phyloP scores from a whole-genome alignment of 2,888 invertebrate genomes.

The Pollenia labialis region DNA sequence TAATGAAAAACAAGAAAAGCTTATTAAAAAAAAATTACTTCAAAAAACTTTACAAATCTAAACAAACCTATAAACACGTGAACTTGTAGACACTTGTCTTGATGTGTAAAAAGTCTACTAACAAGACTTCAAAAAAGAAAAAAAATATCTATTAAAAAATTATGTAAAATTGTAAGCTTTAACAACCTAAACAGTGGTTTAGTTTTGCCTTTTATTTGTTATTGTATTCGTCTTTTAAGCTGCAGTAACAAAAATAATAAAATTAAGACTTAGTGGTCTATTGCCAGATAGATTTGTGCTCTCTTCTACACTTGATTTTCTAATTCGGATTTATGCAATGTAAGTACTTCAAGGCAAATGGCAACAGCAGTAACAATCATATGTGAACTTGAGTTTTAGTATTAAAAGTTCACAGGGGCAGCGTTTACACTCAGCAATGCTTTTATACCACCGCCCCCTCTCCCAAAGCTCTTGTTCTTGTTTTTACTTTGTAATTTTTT shows the following conservation, averaged over 20 bases:
- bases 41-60: constrained; percentile 21
- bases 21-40: constrained; percentile 55
- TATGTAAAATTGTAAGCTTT: constrained; percentile 1
- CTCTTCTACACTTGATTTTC: background rate
- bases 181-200: constrained; percentile 18
- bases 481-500: too few relatives aligned
- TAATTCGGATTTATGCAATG: background rate
- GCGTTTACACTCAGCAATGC: constrained; percentile 14
- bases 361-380: constrained; percentile 3
- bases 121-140: constrained; percentile 32
- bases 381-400: constrained; percentile 48
- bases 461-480: too few relatives aligned
- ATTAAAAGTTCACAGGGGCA: constrained; percentile 34
- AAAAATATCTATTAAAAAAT: constrained; percentile 1
- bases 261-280: constrained; percentile 12
- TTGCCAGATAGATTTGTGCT: background rate
- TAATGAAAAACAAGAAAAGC: constrained; percentile 44
- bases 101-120: background rate
- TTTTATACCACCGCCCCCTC: too few relatives aligned
- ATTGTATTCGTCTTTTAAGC: constrained; percentile 3
- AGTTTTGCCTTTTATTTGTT: constrained; percentile 10
- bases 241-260: background rate
- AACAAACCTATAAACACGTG: constrained; percentile 1
- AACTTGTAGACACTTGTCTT: constrained; percentile 11
- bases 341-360: constrained; percentile 3